These are phyloP conservation scores for Pterostichus madidus DNA, from an alignment of 2,888 invertebrate species.

Conservation along the genomic window DNA sequence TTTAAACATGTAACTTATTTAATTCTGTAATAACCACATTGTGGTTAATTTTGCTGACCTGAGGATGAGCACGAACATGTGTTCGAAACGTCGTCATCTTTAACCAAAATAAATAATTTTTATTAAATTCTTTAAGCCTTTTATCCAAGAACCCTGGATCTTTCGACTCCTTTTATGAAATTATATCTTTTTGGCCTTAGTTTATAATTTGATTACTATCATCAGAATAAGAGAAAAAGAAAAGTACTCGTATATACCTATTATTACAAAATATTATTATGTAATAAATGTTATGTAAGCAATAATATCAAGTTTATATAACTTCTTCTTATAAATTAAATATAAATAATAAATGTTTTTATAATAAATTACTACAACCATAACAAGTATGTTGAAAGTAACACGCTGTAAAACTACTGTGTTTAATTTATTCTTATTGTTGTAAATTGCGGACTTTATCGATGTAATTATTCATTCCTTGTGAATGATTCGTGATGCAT, in stretches of 20 bases:
- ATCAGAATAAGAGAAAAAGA: too few species aligned
- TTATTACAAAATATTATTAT: conserved; percentile 13
- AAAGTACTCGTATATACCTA: background rate
- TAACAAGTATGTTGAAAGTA: conserved; percentile 34
- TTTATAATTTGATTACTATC: too few species aligned
- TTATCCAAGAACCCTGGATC: too few species aligned
- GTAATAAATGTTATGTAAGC: conserved; percentile 8
- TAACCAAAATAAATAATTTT: too few species aligned
- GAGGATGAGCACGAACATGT: too few species aligned
- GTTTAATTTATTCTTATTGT: conserved; percentile 39
- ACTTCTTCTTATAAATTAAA: background rate
- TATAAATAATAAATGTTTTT: conserved; percentile 35
- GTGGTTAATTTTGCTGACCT: too few species aligned
- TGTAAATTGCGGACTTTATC: conserved; percentile 30
- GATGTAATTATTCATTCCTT: conserved; percentile 46
- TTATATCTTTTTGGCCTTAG: too few species aligned
- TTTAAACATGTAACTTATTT: too few species aligned
- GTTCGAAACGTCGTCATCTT: too few species aligned
- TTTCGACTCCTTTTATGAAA: too few species aligned
- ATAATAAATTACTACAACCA: conserved; percentile 17
- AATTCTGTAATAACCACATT: too few species aligned
- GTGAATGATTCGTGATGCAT: conserved; percentile 54
- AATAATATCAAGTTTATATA: conserved; percentile 9
- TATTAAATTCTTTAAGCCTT: too few species aligned
- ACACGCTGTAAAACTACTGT: conserved; percentile 12